phyloP scores from a whole-genome alignment of 2,797 vertebrate species.

The Tinamus major region DNA sequence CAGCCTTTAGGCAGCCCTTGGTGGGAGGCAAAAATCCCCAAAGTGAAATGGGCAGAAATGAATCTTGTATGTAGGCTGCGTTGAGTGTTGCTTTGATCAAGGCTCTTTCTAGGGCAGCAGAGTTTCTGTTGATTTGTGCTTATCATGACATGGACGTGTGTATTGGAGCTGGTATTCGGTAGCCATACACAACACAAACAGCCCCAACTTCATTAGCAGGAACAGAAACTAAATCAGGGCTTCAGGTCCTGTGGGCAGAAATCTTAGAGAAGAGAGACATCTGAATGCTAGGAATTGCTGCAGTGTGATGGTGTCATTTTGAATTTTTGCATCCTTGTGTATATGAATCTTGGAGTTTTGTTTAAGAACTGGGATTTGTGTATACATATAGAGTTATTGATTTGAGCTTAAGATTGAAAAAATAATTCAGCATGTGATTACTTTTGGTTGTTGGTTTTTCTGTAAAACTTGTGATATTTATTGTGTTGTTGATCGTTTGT shows the following conservation, averaged over 20 bases:
- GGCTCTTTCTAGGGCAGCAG: neutral
- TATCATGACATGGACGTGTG: neutral
- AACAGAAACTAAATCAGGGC: neutral
- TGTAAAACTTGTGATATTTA: neutral
- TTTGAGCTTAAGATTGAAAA: neutral
- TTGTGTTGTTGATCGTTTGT: neutral
- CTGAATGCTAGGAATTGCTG: neutral
- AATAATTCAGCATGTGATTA: neutral
- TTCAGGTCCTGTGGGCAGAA: neutral
- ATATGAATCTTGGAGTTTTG: neutral
- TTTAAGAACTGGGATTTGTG: neutral
- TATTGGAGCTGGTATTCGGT: neutral
- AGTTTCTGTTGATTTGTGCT: neutral
- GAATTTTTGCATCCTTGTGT: neutral
- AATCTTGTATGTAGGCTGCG: neutral
- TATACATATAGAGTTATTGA: neutral
- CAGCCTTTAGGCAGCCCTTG: neutral
- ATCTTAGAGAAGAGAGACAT: neutral
- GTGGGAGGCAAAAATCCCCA: neutral
- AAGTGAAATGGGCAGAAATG: neutral
- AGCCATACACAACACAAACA: neutral
- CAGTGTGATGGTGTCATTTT: accelerated
- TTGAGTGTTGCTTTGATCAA: neutral
- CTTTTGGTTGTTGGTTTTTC: neutral
- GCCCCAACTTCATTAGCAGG: neutral